phyloP scores from a whole-genome alignment of 2,113 vertebrate genomes.

The Paradoxurus hermaphroditus region DNA sequence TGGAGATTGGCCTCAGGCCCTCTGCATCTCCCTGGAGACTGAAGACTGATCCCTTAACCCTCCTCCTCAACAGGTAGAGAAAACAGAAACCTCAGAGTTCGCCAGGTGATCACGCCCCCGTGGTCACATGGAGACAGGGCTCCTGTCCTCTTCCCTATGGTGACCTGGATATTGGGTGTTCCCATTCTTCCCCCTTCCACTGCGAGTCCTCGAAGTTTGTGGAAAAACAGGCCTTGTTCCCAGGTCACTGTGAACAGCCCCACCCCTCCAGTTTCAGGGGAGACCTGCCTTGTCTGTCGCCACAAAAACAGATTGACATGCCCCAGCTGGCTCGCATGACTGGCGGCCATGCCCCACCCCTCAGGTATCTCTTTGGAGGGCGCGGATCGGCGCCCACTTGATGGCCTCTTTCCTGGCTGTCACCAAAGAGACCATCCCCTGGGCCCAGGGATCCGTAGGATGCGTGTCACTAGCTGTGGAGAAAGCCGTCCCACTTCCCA shows the following conservation, averaged over 20 bases:
- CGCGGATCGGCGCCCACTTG: background rate
- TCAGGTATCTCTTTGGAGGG: constrained; percentile 9
- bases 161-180: background rate
- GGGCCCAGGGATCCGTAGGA: background rate
- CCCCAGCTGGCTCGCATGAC: background rate
- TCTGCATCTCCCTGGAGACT: background rate
- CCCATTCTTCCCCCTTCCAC: background rate
- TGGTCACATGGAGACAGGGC: background rate
- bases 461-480: background rate
- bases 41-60: background rate
- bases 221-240: background rate
- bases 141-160: background rate
- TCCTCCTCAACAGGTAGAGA: background rate
- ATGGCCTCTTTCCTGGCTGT: background rate
- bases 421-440: constrained; percentile 42
- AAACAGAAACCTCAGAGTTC: background rate
- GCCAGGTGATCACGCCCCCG: rapidly evolving
- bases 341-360: background rate
- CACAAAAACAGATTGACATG: background rate
- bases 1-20: background rate
- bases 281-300: background rate
- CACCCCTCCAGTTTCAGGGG: background rate
- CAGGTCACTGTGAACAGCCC: background rate
- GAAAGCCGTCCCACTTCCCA: background rate
- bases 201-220: background rate